Evolutionary conservation across 2,113 vertebrate genomes (phyloP), one percentile per base, ranked within the genome.

Genomic region (Cephalopholis sonnerati): DNA sequence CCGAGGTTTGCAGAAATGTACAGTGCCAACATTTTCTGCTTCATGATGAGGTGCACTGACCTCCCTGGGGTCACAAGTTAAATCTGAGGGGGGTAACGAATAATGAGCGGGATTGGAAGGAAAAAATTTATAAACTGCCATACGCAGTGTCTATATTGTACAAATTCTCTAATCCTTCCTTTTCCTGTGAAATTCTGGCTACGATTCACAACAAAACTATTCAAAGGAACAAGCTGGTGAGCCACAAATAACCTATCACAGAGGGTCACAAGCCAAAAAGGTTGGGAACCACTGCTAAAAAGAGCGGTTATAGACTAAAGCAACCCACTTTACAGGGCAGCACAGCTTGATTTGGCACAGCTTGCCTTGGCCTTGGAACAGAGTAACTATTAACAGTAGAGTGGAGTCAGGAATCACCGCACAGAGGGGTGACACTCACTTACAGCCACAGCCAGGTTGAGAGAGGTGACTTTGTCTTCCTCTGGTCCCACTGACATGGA

Each of bases 361-460:
- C 67, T 67, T 39, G 17, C 8, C 12, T 61, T 64, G 62, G 39
- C 73, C 50, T 25, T 1, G 16, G 16, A 50, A 27, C 53, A 55
- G n/a, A 29, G 44, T 46, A 27, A 77, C 7, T 3, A 9, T 41
- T 46, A 74, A 79, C 55, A 27, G 53, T 1, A 12, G 29, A 61
- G 61, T 73, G 22, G 39, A 65, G 59, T 69, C 36, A 62, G 61
- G 32, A 77, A 77, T 76, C 82, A 67, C 62, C n/a, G 5, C 74
- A 20, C 64, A 41, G 64, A 63, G 65, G 27, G 53, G 74, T 59
- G 58, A 18, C 24, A 79, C 74, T 81, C 73, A 96, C 98, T 96
- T 95, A 99, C 98, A 61, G 89, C 97, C 75, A 99, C 95, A 71
- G 93, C 97, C 27, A 99, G 93, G 81, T 99, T 99, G 76, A 99